These are phyloP conservation scores for Ceratosolen solmsi DNA, from an alignment of 1,140 invertebrate species.

Conservation along the genomic window DNA sequence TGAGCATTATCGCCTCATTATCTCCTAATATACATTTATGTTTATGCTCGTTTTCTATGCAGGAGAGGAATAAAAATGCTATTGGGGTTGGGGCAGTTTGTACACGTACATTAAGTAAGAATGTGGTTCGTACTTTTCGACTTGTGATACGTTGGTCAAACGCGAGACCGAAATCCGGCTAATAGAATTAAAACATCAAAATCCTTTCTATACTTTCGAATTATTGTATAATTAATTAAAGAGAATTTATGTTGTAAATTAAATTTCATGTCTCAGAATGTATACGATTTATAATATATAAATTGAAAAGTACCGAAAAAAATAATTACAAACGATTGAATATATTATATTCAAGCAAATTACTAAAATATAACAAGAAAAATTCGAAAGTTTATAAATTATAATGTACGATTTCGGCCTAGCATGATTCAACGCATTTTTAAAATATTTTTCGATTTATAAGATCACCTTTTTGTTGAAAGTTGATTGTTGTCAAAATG, in stretches of 20 bases:
- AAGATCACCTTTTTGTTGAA: constrained; percentile 69
- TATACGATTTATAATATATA: too few relatives aligned
- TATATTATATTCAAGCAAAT: not conserved
- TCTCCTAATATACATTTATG: constrained; percentile 4
- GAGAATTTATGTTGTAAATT: not conserved
- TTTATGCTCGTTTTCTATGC: constrained; percentile 31
- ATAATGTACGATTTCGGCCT: constrained; percentile 41
- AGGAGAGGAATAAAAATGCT: not conserved
- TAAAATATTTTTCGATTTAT: constrained; percentile 64
- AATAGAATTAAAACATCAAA: not conserved
- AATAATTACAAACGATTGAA: too few relatives aligned
- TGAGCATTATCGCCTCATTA: not conserved
- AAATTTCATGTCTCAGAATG: not conserved
- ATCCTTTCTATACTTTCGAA: not conserved
- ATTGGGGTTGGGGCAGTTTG: constrained; percentile 24
- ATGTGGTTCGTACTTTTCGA: constrained; percentile 66
- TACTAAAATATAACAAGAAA: not conserved
- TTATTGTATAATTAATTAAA: too few relatives aligned
- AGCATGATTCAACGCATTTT: constrained; percentile 59
- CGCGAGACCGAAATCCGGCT: constrained; percentile 13
- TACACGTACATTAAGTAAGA: constrained; percentile 44
- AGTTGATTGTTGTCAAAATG: constrained; percentile 73
- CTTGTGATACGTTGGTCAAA: constrained; percentile 67
- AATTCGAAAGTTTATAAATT: not conserved
- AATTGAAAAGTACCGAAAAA: too few relatives aligned